A percentile compares a stretch with the other conserved stretches of the same genome.
Evolutionary conservation across 2,113 vertebrate genomes (phyloP).

Genomic region (Phoxinus phoxinus): DNA sequence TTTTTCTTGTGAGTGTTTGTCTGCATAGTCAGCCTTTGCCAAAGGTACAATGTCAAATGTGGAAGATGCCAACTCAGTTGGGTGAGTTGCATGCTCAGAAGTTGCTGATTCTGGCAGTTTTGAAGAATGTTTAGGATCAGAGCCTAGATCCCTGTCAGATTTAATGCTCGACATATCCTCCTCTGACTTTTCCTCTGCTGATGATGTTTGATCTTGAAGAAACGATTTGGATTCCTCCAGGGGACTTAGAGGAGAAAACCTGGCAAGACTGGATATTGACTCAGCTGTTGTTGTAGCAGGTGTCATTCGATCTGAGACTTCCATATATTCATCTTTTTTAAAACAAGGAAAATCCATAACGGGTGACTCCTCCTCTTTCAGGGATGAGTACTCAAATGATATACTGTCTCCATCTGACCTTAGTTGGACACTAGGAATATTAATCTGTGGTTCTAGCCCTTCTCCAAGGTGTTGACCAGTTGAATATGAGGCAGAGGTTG

Average conservation of each 20-base stretch:
- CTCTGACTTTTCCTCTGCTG: conserved; percentile 59
- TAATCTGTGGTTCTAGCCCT: conserved; percentile 51
- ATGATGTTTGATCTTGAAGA: conserved; percentile 54
- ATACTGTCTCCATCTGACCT: conserved; percentile 60
- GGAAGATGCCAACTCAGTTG: conserved; percentile 51
- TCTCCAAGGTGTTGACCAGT: conserved; percentile 64
- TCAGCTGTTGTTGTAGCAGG: conserved; percentile 68
- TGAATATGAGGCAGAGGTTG: conserved; percentile 63
- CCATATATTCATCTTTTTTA: conserved; percentile 86
- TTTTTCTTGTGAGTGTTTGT: conserved; percentile 63
- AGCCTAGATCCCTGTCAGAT: conserved; percentile 57
- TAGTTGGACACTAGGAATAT: conserved; percentile 60
- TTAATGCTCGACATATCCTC: conserved; percentile 55
- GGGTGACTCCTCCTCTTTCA: conserved; percentile 75
- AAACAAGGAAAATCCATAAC: conserved; percentile 69
- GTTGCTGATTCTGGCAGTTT: conserved; percentile 45
- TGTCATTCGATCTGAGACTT: conserved; percentile 82
- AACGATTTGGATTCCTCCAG: conserved; percentile 70
- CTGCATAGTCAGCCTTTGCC: conserved; percentile 72
- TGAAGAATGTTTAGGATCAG: conserved; percentile 44
- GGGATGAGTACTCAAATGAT: conserved; percentile 72
- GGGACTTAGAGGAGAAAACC: conserved; percentile 74
- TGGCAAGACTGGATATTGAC: conserved; percentile 71
- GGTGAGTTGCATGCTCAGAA: conserved; percentile 28
- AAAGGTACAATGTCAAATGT: conserved; percentile 78